Conservation (phyloP, 92 coral and sea anemone genomes). For the Parazoanthus atlanticus region DNA sequence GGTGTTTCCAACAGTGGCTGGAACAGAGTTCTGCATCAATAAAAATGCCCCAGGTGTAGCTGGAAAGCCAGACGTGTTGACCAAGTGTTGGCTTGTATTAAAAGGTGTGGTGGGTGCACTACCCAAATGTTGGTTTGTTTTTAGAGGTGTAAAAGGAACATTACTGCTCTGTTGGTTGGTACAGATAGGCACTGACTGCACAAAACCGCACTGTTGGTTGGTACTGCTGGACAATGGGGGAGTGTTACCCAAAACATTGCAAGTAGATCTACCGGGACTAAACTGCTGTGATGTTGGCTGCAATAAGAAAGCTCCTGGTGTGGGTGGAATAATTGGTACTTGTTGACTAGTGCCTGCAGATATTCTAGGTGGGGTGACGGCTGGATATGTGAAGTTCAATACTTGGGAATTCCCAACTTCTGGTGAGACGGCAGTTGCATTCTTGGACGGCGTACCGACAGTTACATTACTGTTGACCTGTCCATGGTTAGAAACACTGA, state of each 20-base stretch:
- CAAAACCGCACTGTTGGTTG: neutral
- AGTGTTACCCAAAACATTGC: neutral
- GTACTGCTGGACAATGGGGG: neutral
- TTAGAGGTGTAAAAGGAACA: neutral
- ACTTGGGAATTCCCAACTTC: neutral
- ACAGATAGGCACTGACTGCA: neutral
- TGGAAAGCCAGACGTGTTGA: neutral
- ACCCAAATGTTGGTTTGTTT: neutral
- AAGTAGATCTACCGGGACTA: neutral
- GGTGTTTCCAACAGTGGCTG: neutral
- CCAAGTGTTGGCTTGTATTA: neutral
- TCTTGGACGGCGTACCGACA: neutral
- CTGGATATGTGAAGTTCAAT: neutral
- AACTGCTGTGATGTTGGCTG: neutral
- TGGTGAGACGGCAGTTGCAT: neutral
- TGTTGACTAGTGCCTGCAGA: neutral
- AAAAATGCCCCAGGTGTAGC: constrained; percentile 32
- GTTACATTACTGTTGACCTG: neutral
- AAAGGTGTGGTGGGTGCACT: constrained; percentile 1
- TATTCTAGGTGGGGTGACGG: neutral
- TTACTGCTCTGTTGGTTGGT: neutral
- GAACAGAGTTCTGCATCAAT: neutral
- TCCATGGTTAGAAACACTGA: neutral
- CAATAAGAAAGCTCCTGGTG: constrained; percentile 31
- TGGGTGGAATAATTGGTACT: constrained; percentile 15